Evolutionary conservation across 1,140 invertebrate genomes (phyloP), one percentile per base, ranked within the genome.

Genomic region (Dinoponera quadriceps): DNA sequence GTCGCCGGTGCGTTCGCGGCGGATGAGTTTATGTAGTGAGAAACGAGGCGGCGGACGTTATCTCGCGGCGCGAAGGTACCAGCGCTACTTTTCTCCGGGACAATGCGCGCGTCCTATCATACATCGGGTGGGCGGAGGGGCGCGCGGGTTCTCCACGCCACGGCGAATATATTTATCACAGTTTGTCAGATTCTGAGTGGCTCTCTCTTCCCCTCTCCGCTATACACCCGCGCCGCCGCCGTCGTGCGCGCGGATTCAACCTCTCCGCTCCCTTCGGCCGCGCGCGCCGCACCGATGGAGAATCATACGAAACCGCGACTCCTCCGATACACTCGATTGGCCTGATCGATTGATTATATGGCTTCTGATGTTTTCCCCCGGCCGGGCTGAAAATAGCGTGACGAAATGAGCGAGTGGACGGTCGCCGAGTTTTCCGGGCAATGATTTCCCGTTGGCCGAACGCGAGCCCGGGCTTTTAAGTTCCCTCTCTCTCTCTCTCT

Each of bases 1-100:
- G n/a, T n/a, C n/a, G n/a, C n/a, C n/a, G 77, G 62, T 29, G 73
- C 49, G 72, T 44, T 33, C 49, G 20, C 62, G 68, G 60, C 62
- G 49, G 68, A 88, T 80, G 83, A 85, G 84, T 91, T 91, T 91
- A 91, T 91, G 90, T 91, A 91, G 90, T 86, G 90, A 91, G 83
- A 91, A 91, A 91, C 88, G 90, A 91, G 90, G 49, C 62, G n/a
- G 90, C 44, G 62, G n/a, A 62, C 66, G 86, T 90, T 90, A 90
- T 90, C 89, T 85, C 78, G 20, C 16, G 57, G 49, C 57, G 29
- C 68, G 81, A 63, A 69, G 55, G 48, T 27, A 83, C 57, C 88
- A 83, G 73, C 80, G 51, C 60, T 83, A 62, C 44, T 84, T 88
- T 71, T 74, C 63, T 83, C 38, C 82, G 33, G 65, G 44, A 87